Percentiles rank a stretch among this genome's conserved stretches.
These are phyloP conservation scores for Buceros bicornis DNA, from an alignment of 2,797 vertebrate genomes.

Conservation along the genomic window DNA sequence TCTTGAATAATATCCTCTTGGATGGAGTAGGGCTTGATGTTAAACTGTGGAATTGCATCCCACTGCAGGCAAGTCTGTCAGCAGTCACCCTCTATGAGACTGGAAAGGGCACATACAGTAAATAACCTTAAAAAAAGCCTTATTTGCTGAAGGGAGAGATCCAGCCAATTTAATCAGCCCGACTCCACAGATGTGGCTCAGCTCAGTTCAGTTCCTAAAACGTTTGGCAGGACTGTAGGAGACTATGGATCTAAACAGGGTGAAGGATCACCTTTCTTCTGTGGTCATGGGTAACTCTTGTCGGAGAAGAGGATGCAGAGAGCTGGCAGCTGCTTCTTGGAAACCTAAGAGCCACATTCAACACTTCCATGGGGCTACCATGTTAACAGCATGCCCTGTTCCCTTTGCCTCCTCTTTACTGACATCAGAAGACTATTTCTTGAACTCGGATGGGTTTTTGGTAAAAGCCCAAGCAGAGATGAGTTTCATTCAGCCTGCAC, in stretches of 20 bases:
- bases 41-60: not conserved
- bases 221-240: not conserved
- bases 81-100: not conserved
- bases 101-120: not conserved
- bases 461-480: not conserved
- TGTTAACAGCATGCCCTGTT: not conserved
- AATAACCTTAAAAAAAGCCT: not conserved
- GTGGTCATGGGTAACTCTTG: not conserved
- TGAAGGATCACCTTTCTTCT: not conserved
- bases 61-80: not conserved
- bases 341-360: not conserved
- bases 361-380: accelerated
- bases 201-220: not conserved
- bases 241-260: not conserved
- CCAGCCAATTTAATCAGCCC: not conserved
- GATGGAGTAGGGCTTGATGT: not conserved
- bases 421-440: not conserved
- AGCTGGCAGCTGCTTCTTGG: not conserved
- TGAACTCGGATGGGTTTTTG: not conserved
- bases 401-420: not conserved
- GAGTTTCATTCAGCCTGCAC: not conserved
- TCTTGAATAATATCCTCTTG: not conserved
- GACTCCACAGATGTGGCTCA: not conserved
- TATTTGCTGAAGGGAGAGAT: not conserved
- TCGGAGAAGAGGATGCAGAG: not conserved